Base-by-base conservation (phyloP, 1,140 invertebrate species). In the Mylabris phalerata region DNA sequence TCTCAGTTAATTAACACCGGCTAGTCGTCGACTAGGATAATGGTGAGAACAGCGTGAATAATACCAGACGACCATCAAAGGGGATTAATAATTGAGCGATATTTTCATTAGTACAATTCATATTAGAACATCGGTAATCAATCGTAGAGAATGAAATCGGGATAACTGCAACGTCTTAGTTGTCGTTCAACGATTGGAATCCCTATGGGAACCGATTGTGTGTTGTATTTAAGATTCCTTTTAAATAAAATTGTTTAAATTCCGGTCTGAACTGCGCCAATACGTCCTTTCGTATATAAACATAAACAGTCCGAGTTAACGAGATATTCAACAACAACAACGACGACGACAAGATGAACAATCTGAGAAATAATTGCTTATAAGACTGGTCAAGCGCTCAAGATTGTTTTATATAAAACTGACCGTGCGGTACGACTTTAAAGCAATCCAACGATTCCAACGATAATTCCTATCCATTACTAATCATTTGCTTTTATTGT, bases 1-100 rank as follows among this genome's bases (percentile, higher is more conserved):
- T 56, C 54, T 56, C 47, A 41, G 54, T 56, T 56, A 56, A 56
- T 56, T 56, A 56, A 56, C 54, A 56, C 54, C 54, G 45, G 54
- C 54, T 48, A 56, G 45, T 32, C 32, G 32, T 19, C 19, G 19
- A 19, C 40, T 55, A 9, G 13, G 43, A n/a, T 26, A 26, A 24
- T 54, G 54, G 54, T 56, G 54, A 56, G 54, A 56, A 56, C 54
- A 38, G 51, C 9, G 40, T 52, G 50, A 32, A 24, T 26, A 52
- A 52, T 43, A 40, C 3, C 11, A 9, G 43, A 6, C 11, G 24
- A 45, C 11, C 11, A 45, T 11, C 42, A 52, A 52, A 43, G 42
- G 50, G 50, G 44, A 43, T n/a, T 24, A 9, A 43, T 43, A 43
- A 43, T 43, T 52, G 50, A 40, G 48, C 27, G 42, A 42, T 52